Evolutionary conservation across 2,113 vertebrate genomes (phyloP).

Genomic region (Raja brachyura): DNA sequence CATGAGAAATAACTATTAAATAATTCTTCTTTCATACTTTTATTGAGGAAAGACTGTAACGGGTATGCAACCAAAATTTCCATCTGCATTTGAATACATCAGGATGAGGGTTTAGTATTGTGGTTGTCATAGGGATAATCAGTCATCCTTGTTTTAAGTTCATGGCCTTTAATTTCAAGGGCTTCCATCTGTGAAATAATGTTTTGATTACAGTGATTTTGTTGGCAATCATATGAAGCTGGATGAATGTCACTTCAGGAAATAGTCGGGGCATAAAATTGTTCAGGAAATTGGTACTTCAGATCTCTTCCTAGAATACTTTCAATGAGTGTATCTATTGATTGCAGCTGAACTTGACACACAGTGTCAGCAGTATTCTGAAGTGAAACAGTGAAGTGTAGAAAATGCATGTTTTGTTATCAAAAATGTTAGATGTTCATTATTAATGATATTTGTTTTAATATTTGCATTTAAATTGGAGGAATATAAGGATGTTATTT

Average conservation of each 20-base stretch:
- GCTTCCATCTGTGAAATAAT: conserved; percentile 10
- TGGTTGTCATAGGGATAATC: conserved; percentile 14
- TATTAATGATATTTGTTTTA: no score
- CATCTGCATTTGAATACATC: not conserved
- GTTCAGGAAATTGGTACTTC: not conserved
- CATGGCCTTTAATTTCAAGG: not conserved
- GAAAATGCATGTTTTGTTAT: not conserved
- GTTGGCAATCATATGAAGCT: conserved; percentile 3
- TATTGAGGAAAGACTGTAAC: not conserved
- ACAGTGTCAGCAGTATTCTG: not conserved
- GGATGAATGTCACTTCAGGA: conserved; percentile 22
- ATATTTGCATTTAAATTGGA: not conserved
- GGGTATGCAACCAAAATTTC: not conserved
- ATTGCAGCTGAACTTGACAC: not conserved
- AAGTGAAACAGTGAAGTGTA: not conserved
- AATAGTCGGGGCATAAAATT: not conserved
- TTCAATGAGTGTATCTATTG: not conserved
- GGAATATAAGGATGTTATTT: not conserved
- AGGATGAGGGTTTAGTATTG: not conserved
- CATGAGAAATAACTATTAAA: not conserved
- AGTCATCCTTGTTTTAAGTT: not conserved
- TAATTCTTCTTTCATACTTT: not conserved
- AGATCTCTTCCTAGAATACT: not conserved
- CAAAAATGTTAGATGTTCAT: not conserved
- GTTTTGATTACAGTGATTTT: not conserved